These are phyloP conservation scores for Drosophila cardini DNA, from an alignment of 1,140 invertebrate genomes.

Conservation along the genomic window DNA sequence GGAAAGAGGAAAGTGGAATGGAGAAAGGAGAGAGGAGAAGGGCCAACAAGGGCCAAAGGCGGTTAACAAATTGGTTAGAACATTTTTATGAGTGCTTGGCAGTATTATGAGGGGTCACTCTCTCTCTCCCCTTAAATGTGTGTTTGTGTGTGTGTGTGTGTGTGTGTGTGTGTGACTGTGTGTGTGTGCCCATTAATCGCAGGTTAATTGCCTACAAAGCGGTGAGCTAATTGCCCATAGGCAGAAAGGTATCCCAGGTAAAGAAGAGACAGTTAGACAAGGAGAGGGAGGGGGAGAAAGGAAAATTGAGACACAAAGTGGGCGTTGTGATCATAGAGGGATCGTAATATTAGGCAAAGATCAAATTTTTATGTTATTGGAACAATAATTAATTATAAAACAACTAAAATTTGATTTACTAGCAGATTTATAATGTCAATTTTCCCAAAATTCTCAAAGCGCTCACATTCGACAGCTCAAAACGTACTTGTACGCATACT, in stretches of 20 bases:
- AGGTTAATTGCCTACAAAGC: conserved; percentile 80
- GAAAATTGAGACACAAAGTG: conserved; percentile 7
- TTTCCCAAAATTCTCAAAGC: no score
- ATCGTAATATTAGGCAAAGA: conserved; percentile 14
- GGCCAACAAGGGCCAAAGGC: conserved; percentile 26
- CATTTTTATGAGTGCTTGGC: conserved; percentile 65
- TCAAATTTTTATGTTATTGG: neutral
- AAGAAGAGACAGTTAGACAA: conserved; percentile 6
- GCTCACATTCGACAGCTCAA: no score
- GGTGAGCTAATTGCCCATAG: conserved; percentile 74
- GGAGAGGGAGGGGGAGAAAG: neutral
- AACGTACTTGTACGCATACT: neutral
- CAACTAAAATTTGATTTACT: neutral
- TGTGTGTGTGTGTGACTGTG: conserved; percentile 36
- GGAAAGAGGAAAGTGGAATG: neutral
- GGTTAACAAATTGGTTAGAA: conserved; percentile 60
- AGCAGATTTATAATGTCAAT: neutral
- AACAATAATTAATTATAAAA: conserved; percentile 10
- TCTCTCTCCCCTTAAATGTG: conserved; percentile 7
- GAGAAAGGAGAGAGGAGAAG: neutral
- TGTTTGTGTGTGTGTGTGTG: conserved; percentile 20
- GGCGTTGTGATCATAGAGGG: conserved; percentile 28
- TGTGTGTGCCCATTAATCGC: conserved; percentile 73
- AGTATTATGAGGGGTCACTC: conserved; percentile 41
- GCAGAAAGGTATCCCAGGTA: conserved; percentile 45